These are phyloP conservation scores for Cantharis lateralis DNA, from an alignment of 2,888 invertebrate species.

Conservation along the genomic window DNA sequence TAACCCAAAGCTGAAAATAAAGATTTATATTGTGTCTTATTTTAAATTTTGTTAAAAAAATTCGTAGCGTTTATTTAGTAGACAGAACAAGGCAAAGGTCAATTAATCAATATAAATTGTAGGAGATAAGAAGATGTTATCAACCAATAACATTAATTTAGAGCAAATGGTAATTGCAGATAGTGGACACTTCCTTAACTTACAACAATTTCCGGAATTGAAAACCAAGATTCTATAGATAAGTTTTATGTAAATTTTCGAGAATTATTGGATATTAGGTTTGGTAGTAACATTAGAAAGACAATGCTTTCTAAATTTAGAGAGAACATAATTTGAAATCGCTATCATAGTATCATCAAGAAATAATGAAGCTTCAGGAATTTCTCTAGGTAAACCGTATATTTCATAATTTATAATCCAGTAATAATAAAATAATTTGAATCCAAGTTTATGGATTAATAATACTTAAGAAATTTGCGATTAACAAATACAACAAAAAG, in stretches of 20 bases:
- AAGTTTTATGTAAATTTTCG: background rate
- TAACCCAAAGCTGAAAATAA: background rate
- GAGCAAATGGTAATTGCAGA: background rate
- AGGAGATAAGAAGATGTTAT: background rate
- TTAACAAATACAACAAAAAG: background rate
- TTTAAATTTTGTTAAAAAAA: background rate
- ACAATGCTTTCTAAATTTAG: background rate
- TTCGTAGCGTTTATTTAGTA: background rate
- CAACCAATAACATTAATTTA: background rate
- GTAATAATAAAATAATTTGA: background rate
- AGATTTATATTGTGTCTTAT: background rate
- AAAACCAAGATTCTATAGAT: background rate
- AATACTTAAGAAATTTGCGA: background rate
- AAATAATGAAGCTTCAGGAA: background rate
- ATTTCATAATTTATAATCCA: background rate
- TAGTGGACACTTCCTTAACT: background rate
- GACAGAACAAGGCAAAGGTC: background rate
- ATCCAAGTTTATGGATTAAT: background rate
- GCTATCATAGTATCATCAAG: background rate
- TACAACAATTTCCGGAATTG: background rate
- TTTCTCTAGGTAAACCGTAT: background rate
- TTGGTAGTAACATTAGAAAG: background rate
- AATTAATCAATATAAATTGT: background rate
- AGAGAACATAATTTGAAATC: background rate
- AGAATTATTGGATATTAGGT: background rate